A percentile compares a stretch with the other conserved stretches of the same genome.
Evolutionary conservation across 53 echinoderm and acorn worm species (phyloP).

Genomic region (Echinarachnius parma): DNA sequence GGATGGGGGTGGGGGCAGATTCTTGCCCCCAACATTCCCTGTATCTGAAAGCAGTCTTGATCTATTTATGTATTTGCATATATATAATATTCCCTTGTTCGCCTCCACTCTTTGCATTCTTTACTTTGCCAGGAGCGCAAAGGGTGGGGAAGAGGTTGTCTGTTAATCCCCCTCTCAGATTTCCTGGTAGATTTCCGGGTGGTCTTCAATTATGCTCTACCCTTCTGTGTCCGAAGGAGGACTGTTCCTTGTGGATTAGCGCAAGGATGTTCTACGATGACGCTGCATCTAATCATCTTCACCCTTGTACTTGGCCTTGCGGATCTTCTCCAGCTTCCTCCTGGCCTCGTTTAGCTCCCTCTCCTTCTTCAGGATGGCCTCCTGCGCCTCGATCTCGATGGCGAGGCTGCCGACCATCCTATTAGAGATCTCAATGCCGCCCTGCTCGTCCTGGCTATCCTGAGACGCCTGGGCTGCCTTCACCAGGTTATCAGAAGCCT

Average conservation of each 20-base stretch:
- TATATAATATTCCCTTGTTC: too few species aligned
- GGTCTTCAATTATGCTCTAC: background rate
- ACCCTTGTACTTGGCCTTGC: conserved; percentile 88
- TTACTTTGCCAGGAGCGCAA: background rate
- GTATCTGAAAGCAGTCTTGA: too few species aligned
- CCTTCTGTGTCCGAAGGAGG: background rate
- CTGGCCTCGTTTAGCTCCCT: conserved; percentile 78
- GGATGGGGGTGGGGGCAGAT: too few species aligned
- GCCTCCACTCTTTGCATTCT: background rate
- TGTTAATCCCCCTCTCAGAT: background rate
- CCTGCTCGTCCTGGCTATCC: conserved; percentile 62
- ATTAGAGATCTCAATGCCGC: conserved; percentile 59
- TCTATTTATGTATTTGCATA: too few species aligned
- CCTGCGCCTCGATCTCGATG: conserved; percentile 95
- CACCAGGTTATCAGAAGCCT: conserved; percentile 93
- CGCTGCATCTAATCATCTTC: conserved; percentile 57
- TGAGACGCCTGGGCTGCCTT: conserved; percentile 81
- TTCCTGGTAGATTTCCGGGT: background rate
- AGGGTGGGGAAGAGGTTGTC: background rate
- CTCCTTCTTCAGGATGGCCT: conserved; percentile 91
- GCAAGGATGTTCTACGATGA: conserved; percentile 11
- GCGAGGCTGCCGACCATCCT: conserved; percentile 90
- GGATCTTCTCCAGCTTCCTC: conserved; percentile 75
- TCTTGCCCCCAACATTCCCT: too few species aligned
- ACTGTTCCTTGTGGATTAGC: background rate